phyloP scores from a whole-genome alignment of 2,888 invertebrate species.

The Phytoseiulus persimilis region DNA sequence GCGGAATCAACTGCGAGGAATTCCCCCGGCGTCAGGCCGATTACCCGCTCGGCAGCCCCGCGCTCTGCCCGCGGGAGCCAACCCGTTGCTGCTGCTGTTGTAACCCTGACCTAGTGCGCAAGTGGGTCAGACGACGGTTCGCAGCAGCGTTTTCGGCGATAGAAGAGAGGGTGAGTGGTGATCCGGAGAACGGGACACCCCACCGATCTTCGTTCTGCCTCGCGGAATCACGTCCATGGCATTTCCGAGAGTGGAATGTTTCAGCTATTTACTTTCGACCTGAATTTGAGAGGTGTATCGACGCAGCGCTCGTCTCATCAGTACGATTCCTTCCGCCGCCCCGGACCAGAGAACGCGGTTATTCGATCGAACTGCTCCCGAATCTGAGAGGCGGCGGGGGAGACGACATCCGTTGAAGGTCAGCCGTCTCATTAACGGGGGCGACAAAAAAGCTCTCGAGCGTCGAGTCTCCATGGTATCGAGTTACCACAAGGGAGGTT shows the following conservation, averaged over 20 bases:
- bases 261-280: neutral
- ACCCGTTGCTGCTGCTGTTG: neutral
- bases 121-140: neutral
- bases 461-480: too few species aligned
- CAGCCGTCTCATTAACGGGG: too few species aligned
- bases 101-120: neutral
- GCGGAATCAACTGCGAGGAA: neutral
- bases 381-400: too few species aligned
- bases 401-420: too few species aligned
- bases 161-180: neutral
- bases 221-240: neutral
- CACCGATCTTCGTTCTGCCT: neutral
- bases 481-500: too few species aligned
- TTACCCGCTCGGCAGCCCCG: neutral
- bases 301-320: too few species aligned
- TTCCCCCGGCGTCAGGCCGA: neutral
- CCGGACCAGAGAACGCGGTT: too few species aligned
- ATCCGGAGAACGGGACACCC: neutral
- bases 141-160: neutral
- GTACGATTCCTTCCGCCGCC: too few species aligned
- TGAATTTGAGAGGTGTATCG: too few species aligned
- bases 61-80: neutral
- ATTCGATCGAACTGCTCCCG: too few species aligned
- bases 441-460: too few species aligned
- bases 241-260: neutral